Base-by-base conservation (phyloP, 2,797 vertebrate genomes). In the Labroides dimidiatus region DNA sequence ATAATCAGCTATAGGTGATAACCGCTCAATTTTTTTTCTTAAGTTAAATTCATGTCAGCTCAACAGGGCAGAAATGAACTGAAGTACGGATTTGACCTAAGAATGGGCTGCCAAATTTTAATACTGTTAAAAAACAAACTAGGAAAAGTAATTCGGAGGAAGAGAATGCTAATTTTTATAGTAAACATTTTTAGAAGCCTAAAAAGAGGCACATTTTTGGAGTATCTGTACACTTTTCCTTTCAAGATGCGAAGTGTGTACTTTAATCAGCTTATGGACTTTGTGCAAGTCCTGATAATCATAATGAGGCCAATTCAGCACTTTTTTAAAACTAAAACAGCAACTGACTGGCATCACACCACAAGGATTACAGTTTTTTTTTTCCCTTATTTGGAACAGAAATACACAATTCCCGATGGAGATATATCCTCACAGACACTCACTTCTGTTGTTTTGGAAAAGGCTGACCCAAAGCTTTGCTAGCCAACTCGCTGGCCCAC, bases 391-490 rank as follows among this genome's bases (percentile, higher is more conserved):
- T 72, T 77, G 43, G 58, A 69, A 42, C 23, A 39, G 37, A 42
- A 50, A 72, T 63, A 33, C 15, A 6, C n/a, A 54, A 30, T 56
- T 44, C 49, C 64, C 64, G 9, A 45, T 0, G 0, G 58, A 68
- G 27, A 58, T 64, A 11, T 42, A 64, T 64, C 64, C 24, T 54
- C 49, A 21, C 57, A 36, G 51, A 64, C 15, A 14, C 2, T 19
- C 55, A 62, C 64, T 55, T 66, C 61, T 63, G 57, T 66, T 59
- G 55, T 67, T 69, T 72, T 69, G 57, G 51, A 78, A 77, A 73
- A 63, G 37, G 42, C 48, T 64, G 63, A 80, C 62, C 71, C 52
- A 61, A 60, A 71, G 27, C 73, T 43, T 43, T 1, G 23, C 37
- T 14, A 70, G 64, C 69, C 73, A 68, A 47, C 43, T 72, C 36